Evolutionary conservation across 2,797 vertebrate species (phyloP), one percentile per base, ranked within the genome.

Genomic region (Danio choprae): DNA sequence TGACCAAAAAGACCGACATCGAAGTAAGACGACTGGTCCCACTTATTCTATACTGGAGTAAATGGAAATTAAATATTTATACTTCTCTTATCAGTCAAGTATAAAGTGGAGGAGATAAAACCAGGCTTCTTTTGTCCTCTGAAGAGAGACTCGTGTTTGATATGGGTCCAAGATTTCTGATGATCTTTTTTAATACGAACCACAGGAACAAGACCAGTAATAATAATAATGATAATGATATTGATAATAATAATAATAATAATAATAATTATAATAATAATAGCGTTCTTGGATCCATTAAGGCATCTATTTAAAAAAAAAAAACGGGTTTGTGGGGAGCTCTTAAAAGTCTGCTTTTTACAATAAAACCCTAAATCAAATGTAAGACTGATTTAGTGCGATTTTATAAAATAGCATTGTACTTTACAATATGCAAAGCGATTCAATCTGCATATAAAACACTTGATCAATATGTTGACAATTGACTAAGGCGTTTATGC

Each of bases 1-100:
- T 9, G 43, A 62, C 11, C 10, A 5, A 29, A 60, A 56, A 60
- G 4, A 20, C 8, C 12, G 6, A 44, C 50, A n/a, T 50, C 1
- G n/a, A 10, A 43, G 15, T 40, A 9, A 53, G 7, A 36, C 40
- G n/a, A 60, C 6, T 9, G 76, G 65, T 70, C 55, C 65, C 29
- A 29, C 53, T 73, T 63, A 15, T 5, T 73, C 8, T 50, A 20
- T 29, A 8, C 55, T 58, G 5, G 6, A 68, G 16, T 55, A 68
- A 20, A 58, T 64, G 20, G 36, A 43, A 43, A 56, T 58, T 50
- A 58, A 80, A 69, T 18, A 55, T 62, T 74, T 73, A 38, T 59
- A 60, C 9, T 22, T 56, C n/a, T 16, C 55, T 6, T 50, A n/a
- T 50, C n/a, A 5, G 38, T 79, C n/a, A 64, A 77, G 16, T 79